phyloP scores from a whole-genome alignment of 35 echinoderm and acorn worm species.

The Heliocidaris erythrogramma region DNA sequence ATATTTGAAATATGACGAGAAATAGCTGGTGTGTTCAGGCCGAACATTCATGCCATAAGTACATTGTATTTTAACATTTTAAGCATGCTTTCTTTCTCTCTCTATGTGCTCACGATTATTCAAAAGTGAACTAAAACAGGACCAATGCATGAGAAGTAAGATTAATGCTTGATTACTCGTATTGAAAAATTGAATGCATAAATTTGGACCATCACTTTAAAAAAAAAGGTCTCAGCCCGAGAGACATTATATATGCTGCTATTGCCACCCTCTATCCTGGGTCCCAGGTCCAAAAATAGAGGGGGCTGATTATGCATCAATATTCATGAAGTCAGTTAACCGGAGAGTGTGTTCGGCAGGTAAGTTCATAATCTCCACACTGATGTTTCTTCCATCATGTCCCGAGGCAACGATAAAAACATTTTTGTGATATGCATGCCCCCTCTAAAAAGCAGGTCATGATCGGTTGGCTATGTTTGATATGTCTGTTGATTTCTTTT shows the following conservation, averaged over 20 bases:
- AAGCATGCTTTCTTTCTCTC: not conserved
- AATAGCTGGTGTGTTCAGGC: too few species aligned
- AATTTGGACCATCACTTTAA: not conserved
- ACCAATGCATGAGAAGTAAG: not conserved
- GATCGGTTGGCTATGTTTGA: not conserved
- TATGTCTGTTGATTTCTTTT: not conserved
- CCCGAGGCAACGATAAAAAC: constrained; percentile 2
- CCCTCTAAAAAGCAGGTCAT: not conserved
- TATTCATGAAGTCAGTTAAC: not conserved
- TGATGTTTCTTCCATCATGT: not conserved
- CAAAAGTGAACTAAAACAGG: not conserved
- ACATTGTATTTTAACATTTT: too few species aligned
- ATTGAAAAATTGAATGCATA: not conserved
- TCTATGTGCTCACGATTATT: not conserved
- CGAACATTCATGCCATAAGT: too few species aligned
- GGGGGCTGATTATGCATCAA: not conserved
- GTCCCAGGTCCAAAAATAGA: not conserved
- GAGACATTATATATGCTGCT: not conserved
- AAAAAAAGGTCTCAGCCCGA: not conserved
- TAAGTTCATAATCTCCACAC: not conserved
- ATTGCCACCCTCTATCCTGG: not conserved
- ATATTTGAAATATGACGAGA: too few species aligned
- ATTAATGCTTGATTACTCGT: not conserved
- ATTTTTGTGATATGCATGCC: not conserved
- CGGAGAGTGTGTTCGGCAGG: not conserved